Conservation (phyloP, 1,140 invertebrate genomes). For the Heliconius eleuchia region DNA sequence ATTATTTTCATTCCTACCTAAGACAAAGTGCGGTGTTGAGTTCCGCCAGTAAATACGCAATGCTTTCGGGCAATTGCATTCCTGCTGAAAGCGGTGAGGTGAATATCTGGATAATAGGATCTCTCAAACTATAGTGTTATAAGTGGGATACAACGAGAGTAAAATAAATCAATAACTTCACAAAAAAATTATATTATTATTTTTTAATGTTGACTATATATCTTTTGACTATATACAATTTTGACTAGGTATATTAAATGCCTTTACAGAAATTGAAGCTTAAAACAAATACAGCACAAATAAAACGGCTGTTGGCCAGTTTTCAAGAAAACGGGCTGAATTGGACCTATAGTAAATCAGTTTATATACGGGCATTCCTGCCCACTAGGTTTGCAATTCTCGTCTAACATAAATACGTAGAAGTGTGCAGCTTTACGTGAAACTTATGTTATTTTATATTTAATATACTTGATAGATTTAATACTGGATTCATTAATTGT, state of each 20-base stretch:
- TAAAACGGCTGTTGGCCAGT: conserved; percentile 29
- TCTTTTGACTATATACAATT: not conserved
- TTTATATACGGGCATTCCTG: conserved; percentile 34
- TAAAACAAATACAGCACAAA: conserved; percentile 23
- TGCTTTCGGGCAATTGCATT: too few species aligned
- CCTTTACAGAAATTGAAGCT: not conserved
- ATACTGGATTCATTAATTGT: not conserved
- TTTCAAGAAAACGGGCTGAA: conserved; percentile 38
- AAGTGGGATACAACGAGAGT: too few species aligned
- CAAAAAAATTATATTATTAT: too few species aligned
- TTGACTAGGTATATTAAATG: not conserved
- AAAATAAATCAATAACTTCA: too few species aligned
- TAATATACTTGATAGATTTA: not conserved
- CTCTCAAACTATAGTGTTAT: too few species aligned
- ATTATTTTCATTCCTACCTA: too few species aligned
- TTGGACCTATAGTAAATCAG: conserved; percentile 37
- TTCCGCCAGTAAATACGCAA: too few species aligned
- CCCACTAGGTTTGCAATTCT: conserved; percentile 34
- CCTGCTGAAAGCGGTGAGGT: too few species aligned
- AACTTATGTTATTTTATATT: conserved; percentile 22
- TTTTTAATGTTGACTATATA: not conserved
- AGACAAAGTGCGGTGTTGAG: too few species aligned
- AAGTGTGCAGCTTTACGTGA: conserved; percentile 3
- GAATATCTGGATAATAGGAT: too few species aligned
- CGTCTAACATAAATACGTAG: conserved; percentile 28